phyloP scores from a whole-genome alignment of 2,888 invertebrate genomes.

The Anticlea derivata region DNA sequence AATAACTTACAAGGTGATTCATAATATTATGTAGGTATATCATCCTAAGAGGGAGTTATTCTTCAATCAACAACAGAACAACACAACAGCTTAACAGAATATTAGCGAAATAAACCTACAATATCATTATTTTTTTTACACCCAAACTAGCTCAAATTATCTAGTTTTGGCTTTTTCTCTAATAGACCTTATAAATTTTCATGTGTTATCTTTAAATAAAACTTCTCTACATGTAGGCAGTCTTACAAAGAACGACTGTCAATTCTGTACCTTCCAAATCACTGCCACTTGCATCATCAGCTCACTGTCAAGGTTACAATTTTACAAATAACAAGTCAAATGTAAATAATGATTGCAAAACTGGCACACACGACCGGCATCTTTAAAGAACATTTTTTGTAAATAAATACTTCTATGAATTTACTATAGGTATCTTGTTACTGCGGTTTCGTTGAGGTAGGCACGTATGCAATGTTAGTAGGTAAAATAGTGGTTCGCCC shows the following conservation, averaged over 20 bases:
- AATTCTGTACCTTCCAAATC: background rate
- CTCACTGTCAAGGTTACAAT: slow-evolving; percentile 13
- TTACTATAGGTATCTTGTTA: slow-evolving; percentile 13
- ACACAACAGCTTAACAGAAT: too few relatives aligned
- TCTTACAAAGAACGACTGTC: background rate
- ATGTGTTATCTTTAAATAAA: too few relatives aligned
- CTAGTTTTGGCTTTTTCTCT: too few relatives aligned
- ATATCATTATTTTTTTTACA: too few relatives aligned
- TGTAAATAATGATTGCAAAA: slow-evolving; percentile 21
- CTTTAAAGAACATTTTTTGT: slow-evolving; percentile 15
- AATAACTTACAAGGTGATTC: too few relatives aligned
- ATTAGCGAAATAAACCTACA: too few relatives aligned
- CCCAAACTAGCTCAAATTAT: too few relatives aligned
- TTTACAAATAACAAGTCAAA: slow-evolving; percentile 13
- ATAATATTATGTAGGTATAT: too few relatives aligned
- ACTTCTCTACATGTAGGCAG: too few relatives aligned
- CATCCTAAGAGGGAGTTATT: too few relatives aligned
- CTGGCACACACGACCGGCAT: slow-evolving; percentile 10
- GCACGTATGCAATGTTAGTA: background rate
- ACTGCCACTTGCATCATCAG: slow-evolving; percentile 6
- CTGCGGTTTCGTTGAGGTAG: slow-evolving; percentile 4
- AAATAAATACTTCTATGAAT: slow-evolving; percentile 24
- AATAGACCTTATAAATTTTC: too few relatives aligned
- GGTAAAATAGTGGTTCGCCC: background rate
- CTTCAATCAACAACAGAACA: too few relatives aligned